Percentiles rank a stretch among this genome's conserved stretches.
Evolutionary conservation across 1,140 invertebrate genomes (phyloP).

Genomic region (Bombus cullumanus): DNA sequence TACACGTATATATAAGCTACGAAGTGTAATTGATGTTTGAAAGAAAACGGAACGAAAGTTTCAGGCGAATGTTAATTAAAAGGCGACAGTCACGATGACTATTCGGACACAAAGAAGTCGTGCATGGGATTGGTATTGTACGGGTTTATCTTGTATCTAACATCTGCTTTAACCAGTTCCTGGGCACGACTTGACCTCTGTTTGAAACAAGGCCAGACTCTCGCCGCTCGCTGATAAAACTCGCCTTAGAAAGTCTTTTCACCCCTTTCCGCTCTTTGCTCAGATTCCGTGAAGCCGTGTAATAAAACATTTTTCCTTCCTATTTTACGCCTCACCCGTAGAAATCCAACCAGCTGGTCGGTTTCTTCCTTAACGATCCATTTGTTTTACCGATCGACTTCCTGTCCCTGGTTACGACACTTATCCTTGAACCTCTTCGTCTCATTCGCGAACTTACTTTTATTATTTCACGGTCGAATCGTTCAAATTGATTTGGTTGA

Average conservation of each 20-base stretch:
- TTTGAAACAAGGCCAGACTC: slow-evolving; percentile 64
- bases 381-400: not conserved
- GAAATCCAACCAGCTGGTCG: not conserved
- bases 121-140: slow-evolving; percentile 10
- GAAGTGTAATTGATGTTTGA: not conserved
- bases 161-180: slow-evolving; percentile 32
- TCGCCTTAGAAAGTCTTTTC: slow-evolving; percentile 68
- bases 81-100: not conserved
- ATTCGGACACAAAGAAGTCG: not conserved
- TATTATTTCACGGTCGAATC: not conserved
- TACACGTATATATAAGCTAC: too few relatives aligned
- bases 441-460: not conserved
- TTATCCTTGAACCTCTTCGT: not conserved
- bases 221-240: slow-evolving; percentile 65
- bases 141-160: slow-evolving; percentile 29
- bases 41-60: not conserved
- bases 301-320: slow-evolving; percentile 46
- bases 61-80: not conserved
- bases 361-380: not conserved
- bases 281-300: slow-evolving; percentile 19
- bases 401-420: not conserved
- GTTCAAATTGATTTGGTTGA: not conserved
- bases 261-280: slow-evolving; percentile 60
- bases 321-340: slow-evolving; percentile 16
- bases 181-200: slow-evolving; percentile 46